Evolutionary conservation across 2,888 invertebrate species (phyloP), one percentile per base, ranked within the genome.

Genomic region (Philaethria dido): DNA sequence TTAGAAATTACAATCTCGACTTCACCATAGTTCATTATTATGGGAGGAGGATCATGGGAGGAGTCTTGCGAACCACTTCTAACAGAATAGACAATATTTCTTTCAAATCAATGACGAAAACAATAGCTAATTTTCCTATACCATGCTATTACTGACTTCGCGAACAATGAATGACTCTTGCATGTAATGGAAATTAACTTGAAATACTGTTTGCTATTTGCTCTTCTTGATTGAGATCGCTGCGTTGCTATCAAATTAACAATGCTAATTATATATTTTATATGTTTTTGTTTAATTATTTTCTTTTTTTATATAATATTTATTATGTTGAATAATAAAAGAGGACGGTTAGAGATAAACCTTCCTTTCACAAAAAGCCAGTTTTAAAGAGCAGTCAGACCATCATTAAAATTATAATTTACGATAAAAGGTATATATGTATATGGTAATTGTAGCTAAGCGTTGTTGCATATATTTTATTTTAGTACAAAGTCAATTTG

Each of bases 101-200:
- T 82, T 82, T 72, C 73, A 76, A 73, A 76, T 75, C 74, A 67
- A 55, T 74, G 70, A 73, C 69, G 70, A 78, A 82, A 83, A 89
- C 88, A 89, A 88, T 88, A 75, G 85, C 72, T 76, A 77, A 84
- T 87, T 82, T 82, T 72, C 72, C 78, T 77, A 62, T 67, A 82
- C 79, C 79, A 69, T 71, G 73, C 84, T 83, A 87, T 87, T 87
- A 88, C 71, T 66, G 72, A 75, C 76, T 72, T 71, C 77, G 79
- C 14, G 45, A 78, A 84, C 80, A 82, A 83, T 80, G 77, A 82
- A 82, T 80, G 77, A 77, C 72, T 74, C 77, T 80, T 77, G 72
- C 73, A 48, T 52, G 42, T 60, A 29, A 29, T 60, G n/a, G 44
- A 52, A 45, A 60, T 62, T 55, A 22, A 64, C 55, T 64, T 57